Conservation (phyloP, 2,888 invertebrate genomes). For the Caenorhabditis sp. region DNA sequence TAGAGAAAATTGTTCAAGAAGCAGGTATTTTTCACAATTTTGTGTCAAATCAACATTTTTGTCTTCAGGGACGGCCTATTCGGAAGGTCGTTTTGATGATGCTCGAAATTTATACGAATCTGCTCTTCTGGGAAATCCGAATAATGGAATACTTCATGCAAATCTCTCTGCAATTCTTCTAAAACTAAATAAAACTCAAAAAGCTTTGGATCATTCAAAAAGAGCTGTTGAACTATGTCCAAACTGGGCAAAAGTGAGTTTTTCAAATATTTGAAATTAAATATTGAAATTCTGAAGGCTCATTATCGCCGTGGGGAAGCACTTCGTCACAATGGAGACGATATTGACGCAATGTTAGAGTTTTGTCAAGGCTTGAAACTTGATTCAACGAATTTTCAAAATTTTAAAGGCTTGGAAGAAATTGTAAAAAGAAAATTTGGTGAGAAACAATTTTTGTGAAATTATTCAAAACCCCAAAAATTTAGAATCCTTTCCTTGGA, state of each 20-base stretch:
- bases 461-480: too few species aligned
- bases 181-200: constrained; percentile 16
- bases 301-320: constrained; percentile 30
- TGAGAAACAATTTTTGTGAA: too few species aligned
- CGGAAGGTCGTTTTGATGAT: constrained; percentile 42
- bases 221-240: constrained; percentile 36
- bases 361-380: constrained; percentile 20
- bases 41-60: too few species aligned
- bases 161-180: constrained; percentile 47
- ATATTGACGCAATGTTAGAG: neutral
- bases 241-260: constrained; percentile 42
- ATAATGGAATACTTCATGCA: constrained; percentile 48
- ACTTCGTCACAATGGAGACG: neutral
- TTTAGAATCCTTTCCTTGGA: constrained; percentile 36
- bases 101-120: constrained; percentile 29
- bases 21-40: constrained; percentile 26
- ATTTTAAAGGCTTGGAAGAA: constrained; percentile 16
- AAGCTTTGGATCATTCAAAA: constrained; percentile 38
- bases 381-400: constrained; percentile 20
- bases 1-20: constrained; percentile 31
- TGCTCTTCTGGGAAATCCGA: constrained; percentile 29
- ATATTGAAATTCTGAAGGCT: constrained; percentile 10
- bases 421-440: neutral
- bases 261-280: too few species aligned
- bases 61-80: constrained; percentile 38